Base-by-base conservation (phyloP, 2,797 vertebrate genomes). In the Euphonia xanthogaster region DNA sequence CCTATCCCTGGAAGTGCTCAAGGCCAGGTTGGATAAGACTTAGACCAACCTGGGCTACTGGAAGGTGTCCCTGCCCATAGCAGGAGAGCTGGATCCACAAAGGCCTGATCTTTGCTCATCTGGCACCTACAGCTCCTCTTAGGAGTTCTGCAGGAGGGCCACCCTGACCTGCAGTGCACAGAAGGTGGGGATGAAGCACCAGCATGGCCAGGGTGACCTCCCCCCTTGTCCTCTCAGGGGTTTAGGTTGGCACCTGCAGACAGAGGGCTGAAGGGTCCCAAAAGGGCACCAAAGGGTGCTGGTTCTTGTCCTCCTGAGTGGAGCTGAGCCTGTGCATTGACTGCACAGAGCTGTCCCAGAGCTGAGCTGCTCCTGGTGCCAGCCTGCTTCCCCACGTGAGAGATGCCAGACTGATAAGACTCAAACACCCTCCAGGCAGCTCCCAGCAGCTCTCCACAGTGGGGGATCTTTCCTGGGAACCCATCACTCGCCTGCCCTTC, bases 351-450 rank as follows among this genome's bases (percentile, higher is more conserved):
- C 54, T 55, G n/a, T 24, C 54, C 54, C 35, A 37, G 35, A 27
- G 42, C 88, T 68, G 45, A 89, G 93, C 85, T 90, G 48, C 90
- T 54, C 14, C 63, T 47, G 88, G 50, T 85, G 95, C 90, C 94
- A 95, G 68, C 35, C 65, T 86, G 72, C 93, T 74, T 53, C 55
- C 65, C 50, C 37, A 67, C 54, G 45, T 7, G 12, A 20, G 10
- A 13, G 62, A 39, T 61, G 39, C 21, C 63, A 89, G 66, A 39
- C 65, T 28, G 51, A 72, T 9, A 3, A 6, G 4, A 13, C 93
- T 76, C 85, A 67, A 87, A 80, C 25, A 57, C 83, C 76, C 68
- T 88, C 85, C 72, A 96, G 83, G 85, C 60, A 80, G 88, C 92
- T 86, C 57, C 92, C 96, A 94, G 88, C 67, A 88, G 62, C 12